These are phyloP conservation scores for Penaeus chinensis DNA, from an alignment of 1,140 invertebrate genomes.

Conservation along the genomic window DNA sequence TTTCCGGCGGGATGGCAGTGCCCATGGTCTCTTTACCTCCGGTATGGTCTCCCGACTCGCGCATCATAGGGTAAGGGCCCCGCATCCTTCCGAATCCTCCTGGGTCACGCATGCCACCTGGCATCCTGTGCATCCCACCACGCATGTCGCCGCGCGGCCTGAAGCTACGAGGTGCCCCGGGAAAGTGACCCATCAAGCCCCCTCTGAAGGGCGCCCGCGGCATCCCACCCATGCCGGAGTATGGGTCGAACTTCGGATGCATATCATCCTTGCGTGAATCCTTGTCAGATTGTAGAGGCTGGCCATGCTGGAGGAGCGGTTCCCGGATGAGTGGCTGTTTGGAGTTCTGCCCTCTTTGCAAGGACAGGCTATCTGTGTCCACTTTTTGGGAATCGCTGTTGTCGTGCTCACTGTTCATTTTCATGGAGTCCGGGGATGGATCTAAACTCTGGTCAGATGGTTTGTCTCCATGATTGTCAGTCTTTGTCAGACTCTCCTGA, in stretches of 20 bases:
- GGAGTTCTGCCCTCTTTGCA: neutral
- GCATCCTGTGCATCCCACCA: slow-evolving; percentile 50
- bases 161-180: slow-evolving; percentile 32
- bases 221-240: neutral
- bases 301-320: slow-evolving; percentile 7
- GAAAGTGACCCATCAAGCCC: slow-evolving; percentile 21
- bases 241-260: neutral
- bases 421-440: no score
- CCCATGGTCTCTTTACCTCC: slow-evolving; percentile 60
- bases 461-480: neutral
- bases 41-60: slow-evolving; percentile 51
- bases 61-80: slow-evolving; percentile 8
- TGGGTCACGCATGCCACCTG: slow-evolving; percentile 37
- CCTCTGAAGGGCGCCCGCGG: slow-evolving; percentile 27
- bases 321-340: neutral
- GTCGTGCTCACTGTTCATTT: neutral
- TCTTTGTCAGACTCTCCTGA: slow-evolving; percentile 26
- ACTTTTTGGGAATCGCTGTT: neutral
- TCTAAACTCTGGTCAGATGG: no score
- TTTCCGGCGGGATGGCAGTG: slow-evolving; percentile 68
- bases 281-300: neutral
- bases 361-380: neutral
- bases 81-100: slow-evolving; percentile 51
- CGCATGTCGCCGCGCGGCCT: slow-evolving; percentile 36
- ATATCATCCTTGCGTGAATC: neutral